A percentile compares a stretch with the other conserved stretches of the same genome.
Conservation (phyloP, 2,888 invertebrate genomes). For the Lasioglossum oenotherae region DNA sequence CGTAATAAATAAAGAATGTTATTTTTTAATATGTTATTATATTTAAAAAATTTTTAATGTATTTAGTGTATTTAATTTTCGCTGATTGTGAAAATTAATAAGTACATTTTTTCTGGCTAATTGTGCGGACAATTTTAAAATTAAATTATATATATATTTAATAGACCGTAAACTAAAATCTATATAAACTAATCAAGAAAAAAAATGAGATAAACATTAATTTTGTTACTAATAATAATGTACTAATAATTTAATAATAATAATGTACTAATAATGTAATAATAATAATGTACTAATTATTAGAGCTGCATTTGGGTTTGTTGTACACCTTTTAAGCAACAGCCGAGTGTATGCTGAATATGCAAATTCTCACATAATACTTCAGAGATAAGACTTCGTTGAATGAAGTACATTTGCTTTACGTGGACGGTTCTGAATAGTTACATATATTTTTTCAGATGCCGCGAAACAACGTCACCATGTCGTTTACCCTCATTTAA, state of each 20-base stretch:
- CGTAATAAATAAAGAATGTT: not conserved
- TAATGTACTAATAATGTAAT: not conserved
- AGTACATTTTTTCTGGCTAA: no score
- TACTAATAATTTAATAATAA: no score
- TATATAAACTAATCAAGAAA: not conserved
- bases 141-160: no score
- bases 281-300: not conserved
- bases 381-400: not conserved
- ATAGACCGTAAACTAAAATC: no score
- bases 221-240: not conserved
- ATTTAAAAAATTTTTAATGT: no score
- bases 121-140: no score
- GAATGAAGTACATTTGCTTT: not conserved
- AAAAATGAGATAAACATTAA: not conserved
- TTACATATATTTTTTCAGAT: constrained; percentile 39
- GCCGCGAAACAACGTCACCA: constrained; percentile 28
- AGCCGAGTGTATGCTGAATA: not conserved
- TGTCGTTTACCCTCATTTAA: constrained; percentile 34
- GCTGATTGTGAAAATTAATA: no score
- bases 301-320: not conserved
- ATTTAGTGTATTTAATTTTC: no score
- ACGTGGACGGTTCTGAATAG: constrained; percentile 9
- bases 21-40: no score
- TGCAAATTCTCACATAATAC: not conserved
- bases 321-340: not conserved